Percentiles rank a stretch among this genome's conserved stretches.
phyloP scores from a whole-genome alignment of 2,888 invertebrate species.

The Ophioninae sp. region DNA sequence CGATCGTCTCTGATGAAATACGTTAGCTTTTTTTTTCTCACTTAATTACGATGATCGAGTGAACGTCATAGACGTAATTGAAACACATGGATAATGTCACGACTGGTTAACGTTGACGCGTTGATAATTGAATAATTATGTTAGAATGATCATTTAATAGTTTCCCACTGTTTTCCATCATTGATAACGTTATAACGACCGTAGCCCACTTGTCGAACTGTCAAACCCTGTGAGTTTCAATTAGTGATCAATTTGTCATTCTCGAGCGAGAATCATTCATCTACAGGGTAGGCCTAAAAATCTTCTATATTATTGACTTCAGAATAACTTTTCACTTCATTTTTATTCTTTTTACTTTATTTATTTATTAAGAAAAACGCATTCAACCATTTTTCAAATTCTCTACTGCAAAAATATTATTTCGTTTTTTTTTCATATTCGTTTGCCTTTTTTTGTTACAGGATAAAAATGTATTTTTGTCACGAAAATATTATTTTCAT shows the following conservation, averaged over 20 bases:
- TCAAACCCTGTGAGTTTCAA: slow-evolving; percentile 5
- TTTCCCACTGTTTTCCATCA: background rate
- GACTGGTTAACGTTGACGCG: background rate
- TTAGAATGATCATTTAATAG: background rate
- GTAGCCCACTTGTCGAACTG: background rate
- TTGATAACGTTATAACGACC: background rate
- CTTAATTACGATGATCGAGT: background rate
- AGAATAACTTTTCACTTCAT: too few species aligned
- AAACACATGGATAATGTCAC: background rate
- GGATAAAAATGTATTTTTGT: too few species aligned
- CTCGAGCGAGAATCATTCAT: background rate
- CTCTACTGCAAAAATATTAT: too few species aligned
- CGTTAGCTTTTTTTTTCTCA: background rate
- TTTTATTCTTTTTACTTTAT: too few species aligned
- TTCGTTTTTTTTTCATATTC: too few species aligned
- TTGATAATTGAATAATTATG: background rate
- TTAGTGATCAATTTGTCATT: slow-evolving; percentile 20
- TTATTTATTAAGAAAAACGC: too few species aligned
- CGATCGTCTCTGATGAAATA: too few species aligned
- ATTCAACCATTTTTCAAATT: too few species aligned
- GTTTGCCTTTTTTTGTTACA: too few species aligned
- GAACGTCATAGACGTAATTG: background rate
- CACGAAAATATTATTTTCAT: too few species aligned
- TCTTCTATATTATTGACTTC: too few species aligned
- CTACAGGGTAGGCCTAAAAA: background rate